Base-by-base conservation (phyloP, 2,113 vertebrate genomes). In the Rousettus leschenaultii region DNA sequence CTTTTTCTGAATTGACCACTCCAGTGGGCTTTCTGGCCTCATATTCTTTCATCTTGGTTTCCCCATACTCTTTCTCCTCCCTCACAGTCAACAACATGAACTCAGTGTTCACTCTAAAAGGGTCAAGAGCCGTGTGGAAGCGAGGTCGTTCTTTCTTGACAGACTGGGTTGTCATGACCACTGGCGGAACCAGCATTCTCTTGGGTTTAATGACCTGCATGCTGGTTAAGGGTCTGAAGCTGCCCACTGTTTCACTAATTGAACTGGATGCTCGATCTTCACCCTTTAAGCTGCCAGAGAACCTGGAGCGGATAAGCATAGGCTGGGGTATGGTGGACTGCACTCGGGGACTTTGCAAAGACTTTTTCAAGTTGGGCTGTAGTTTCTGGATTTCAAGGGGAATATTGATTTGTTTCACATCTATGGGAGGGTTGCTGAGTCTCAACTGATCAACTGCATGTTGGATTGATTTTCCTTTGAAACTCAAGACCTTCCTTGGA, bases 41-140 rank as follows among this genome's bases (percentile, higher is more conserved):
- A 0, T 92, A 93, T 35, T 96, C 95, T 26, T 96, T 96, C 80
- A 48, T 75, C 38, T 89, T 91, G 21, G 97, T 95, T 63, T 98
- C 96, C 68, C 92, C 59, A 0, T 61, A 48, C 2, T 85, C 96
- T 51, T 98, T 98, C 84, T 98, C 90, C 87, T 99, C 98, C 35
- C 96, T 98, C 82, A 95, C 89, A 0, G 99, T 99, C 93, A 98
- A 96, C 65, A 99, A 97, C 96, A 93, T 93, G 97, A 99, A 98
- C 21, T 87, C 94, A 0, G 93, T 71, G 24, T 96, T 96, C 40
- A 98, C 38, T 53, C 59, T 59, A 61, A 98, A 97, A 0, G 98
- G 98, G 84, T 98, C 96, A 16, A 93, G 86, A 7, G 30, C 0
- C 0, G 33, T n/a, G 21, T 38, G 84, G 24, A 66, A 84, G 22